Base-by-base conservation (phyloP, 2,888 invertebrate species). In the Sphaerophoria taeniata region DNA sequence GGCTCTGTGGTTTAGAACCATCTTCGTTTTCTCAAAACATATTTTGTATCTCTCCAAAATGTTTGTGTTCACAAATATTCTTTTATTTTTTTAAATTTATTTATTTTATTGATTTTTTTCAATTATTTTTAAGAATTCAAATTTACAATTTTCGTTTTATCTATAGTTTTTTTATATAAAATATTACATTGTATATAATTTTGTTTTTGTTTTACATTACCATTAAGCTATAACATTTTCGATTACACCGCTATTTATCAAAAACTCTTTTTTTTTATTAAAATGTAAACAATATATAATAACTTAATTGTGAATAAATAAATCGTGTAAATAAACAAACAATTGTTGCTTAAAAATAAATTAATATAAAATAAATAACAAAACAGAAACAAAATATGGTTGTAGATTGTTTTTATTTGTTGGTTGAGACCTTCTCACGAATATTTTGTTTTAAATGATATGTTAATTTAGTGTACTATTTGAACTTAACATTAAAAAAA, bases 1-100 rank as follows among this genome's bases (percentile, higher is more conserved):
- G 77, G 85, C 81, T 85, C 81, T 76, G 73, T 72, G 75, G 75
- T 75, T 65, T 67, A 79, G 84, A 85, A 81, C 85, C 49, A 77
- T 31, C 45, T 55, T 78, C 72, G 82, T 45, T 75, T 71, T 69
- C 55, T 55, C 69, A 24, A 67, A 67, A 39, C 24, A 24, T 24
- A 63, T 70, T 47, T 71, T 87, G 61, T 73, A 31, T 65, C 69
- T 51, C 60, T 80, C 39, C 55, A 65, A 78, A 47, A 14, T 34
- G 45, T 63, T 55, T 76, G 33, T 69, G 71, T 76, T 33, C 73
- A 81, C 39, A 87, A 79, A 79, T 87, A 63, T 51, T 47, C 80
- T 51, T 87, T 72, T 75, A 71, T 36, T 77, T 58, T 63, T 75
- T 11, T 55, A n/a, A n/a, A 56, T 16, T 43, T 33, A 6, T 69